Conservation (phyloP, 2,888 invertebrate genomes). For the Ectemnius lituratus region DNA sequence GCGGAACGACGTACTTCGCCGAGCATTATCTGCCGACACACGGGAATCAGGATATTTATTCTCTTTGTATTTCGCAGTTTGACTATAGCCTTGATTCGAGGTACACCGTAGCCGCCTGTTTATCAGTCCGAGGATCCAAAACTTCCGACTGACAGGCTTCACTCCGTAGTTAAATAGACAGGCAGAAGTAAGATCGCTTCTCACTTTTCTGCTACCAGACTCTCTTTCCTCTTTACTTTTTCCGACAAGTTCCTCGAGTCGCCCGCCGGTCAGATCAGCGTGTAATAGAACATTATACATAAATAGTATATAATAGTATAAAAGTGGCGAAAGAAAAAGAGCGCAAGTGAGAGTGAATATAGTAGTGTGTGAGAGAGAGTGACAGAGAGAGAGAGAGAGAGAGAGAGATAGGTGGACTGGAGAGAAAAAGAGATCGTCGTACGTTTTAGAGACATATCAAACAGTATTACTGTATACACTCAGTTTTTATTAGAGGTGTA, state of each 20-base stretch:
- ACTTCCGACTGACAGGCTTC: too few relatives aligned
- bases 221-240: slow-evolving; percentile 50
- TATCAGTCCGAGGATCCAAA: too few relatives aligned
- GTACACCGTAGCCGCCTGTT: not conserved
- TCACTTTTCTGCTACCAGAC: slow-evolving; percentile 21
- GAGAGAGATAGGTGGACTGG: slow-evolving; percentile 30
- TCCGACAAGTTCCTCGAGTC: slow-evolving; percentile 59
- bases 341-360: slow-evolving; percentile 27
- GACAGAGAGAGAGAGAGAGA: slow-evolving; percentile 45
- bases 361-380: slow-evolving; percentile 47
- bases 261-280: slow-evolving; percentile 62
- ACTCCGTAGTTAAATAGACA: too few relatives aligned
- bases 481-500: slow-evolving; percentile 63
- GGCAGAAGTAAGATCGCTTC: slow-evolving; percentile 8
- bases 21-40: not conserved
- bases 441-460: slow-evolving; percentile 76
- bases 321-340: slow-evolving; percentile 28
- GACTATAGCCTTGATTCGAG: too few relatives aligned
- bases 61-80: not conserved
- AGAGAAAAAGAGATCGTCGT: slow-evolving; percentile 62
- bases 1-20: slow-evolving; percentile 51
- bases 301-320: slow-evolving; percentile 56
- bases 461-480: slow-evolving; percentile 75
- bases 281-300: slow-evolving; percentile 57
- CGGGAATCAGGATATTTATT: not conserved